Evolutionary conservation across 92 coral and sea anemone genomes (phyloP).

Genomic region (Metridium senile): DNA sequence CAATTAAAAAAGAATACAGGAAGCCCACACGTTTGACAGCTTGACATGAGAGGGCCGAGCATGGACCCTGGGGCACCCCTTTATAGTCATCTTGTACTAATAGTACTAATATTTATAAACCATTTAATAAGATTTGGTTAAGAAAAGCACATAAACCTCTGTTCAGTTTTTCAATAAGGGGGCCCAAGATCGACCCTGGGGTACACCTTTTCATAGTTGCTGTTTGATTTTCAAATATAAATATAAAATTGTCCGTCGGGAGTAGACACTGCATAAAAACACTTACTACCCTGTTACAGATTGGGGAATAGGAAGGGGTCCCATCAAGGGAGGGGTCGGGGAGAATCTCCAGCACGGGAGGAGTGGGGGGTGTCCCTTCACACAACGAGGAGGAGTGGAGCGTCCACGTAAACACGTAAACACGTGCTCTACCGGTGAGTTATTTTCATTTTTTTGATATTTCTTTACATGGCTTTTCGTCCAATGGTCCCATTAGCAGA

Average conservation of each 20-base stretch:
- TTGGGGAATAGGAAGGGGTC: neutral
- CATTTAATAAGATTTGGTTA: too few species aligned
- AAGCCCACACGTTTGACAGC: too few species aligned
- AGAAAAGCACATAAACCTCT: too few species aligned
- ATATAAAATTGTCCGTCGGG: neutral
- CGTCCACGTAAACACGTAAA: neutral
- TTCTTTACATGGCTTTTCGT: constrained; percentile 25
- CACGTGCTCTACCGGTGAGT: neutral
- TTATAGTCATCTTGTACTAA: too few species aligned
- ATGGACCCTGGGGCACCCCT: too few species aligned
- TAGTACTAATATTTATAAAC: too few species aligned
- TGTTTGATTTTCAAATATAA: neutral
- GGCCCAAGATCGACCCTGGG: neutral
- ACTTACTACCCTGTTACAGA: too few species aligned
- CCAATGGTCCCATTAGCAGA: constrained; percentile 66
- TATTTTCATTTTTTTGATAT: too few species aligned
- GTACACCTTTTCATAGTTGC: constrained; percentile 7
- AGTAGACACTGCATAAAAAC: too few species aligned
- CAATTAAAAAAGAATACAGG: too few species aligned
- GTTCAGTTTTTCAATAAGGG: constrained; percentile 1
- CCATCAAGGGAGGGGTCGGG: neutral
- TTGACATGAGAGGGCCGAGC: too few species aligned
- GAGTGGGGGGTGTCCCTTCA: neutral
- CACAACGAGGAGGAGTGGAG: neutral
- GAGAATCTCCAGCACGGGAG: neutral